Base-by-base conservation (phyloP, 1,140 invertebrate genomes). In the Leptopilina clavipes region DNA sequence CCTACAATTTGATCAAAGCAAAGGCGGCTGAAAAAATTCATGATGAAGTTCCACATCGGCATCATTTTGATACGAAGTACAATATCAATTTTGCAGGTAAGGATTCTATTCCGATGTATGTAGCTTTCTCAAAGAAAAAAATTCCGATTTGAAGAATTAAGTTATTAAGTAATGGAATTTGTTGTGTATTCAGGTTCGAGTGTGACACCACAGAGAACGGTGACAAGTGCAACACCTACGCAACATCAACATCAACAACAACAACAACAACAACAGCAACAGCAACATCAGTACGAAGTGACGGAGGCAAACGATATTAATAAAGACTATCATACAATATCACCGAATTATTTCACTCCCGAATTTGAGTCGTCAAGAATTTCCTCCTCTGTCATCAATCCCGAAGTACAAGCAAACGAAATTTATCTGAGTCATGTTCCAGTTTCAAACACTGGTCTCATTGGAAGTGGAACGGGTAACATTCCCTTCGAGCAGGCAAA, bases 251-350 rank as follows among this genome's bases (percentile, higher is more conserved):
- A 0, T 83, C 71, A 70, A 79, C 82, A 14, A 79, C 25, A 31
- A 31, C 1, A 6, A 31, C 25, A 31, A 3, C 79, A 9, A 84
- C 85, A 0, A 84, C 71, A 70, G 79, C 82, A n/a, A 79, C 79
- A 0, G 3, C 81, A 82, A 12, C 82, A 85, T 76, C 83, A 84
- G 11, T 89, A 89, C 75, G 84, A 89, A 81, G 87, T 89, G 0
- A 89, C 87, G 0, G 87, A 89, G 65, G 77, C 75, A 0, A 87
- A 87, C 18, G 87, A 87, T 9, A 65, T 86, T 12, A 59, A 71
- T 65, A 82, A 82, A 22, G 84, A 86, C 6, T 83, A 84, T 31
- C 79, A 79, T 5, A 86, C 84, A 1, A 73, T 79, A 0, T 72
- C 81, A 7, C 82, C 86, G 1, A 82, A 84, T 0, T 85, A 77